Evolutionary conservation across 2,888 invertebrate genomes (phyloP).

Genomic region (Phalera bucephala): DNA sequence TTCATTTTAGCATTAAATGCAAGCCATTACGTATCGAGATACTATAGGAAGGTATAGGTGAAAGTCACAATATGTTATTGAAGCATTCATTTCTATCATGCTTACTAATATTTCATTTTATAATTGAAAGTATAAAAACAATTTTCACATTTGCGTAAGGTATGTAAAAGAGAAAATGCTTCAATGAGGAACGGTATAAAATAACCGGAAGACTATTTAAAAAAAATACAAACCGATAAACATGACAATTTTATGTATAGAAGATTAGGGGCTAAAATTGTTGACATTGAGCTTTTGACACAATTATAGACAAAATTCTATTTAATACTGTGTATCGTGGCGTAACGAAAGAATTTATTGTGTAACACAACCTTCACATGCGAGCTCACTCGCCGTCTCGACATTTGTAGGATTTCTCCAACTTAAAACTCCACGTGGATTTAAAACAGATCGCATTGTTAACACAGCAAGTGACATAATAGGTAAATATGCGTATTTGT

Average conservation of each 20-base stretch:
- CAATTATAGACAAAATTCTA: conserved; percentile 58
- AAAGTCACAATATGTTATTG: no score
- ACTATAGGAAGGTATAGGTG: no score
- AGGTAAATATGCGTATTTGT: no score
- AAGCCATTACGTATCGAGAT: conserved; percentile 27
- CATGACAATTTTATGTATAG: no score
- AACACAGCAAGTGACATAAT: no score
- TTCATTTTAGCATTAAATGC: conserved; percentile 36
- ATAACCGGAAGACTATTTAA: conserved; percentile 44
- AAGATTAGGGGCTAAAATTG: conserved; percentile 10
- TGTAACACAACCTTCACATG: conserved; percentile 35
- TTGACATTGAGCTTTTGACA: conserved; percentile 75
- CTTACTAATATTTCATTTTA: no score
- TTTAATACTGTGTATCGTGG: conserved; percentile 56
- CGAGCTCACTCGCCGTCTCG: conserved; percentile 4
- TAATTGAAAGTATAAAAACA: no score
- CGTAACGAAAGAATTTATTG: conserved; percentile 20
- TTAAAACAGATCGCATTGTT: not conserved
- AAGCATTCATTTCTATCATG: no score
- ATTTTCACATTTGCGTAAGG: no score
- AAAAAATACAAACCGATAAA: conserved; percentile 21
- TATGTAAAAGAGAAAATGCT: conserved; percentile 24
- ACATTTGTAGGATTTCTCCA: conserved; percentile 3
- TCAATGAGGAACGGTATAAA: conserved; percentile 24
- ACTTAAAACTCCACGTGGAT: conserved; percentile 22